Evolutionary conservation across 2,113 vertebrate species (phyloP).

Genomic region (Labeo rohita): DNA sequence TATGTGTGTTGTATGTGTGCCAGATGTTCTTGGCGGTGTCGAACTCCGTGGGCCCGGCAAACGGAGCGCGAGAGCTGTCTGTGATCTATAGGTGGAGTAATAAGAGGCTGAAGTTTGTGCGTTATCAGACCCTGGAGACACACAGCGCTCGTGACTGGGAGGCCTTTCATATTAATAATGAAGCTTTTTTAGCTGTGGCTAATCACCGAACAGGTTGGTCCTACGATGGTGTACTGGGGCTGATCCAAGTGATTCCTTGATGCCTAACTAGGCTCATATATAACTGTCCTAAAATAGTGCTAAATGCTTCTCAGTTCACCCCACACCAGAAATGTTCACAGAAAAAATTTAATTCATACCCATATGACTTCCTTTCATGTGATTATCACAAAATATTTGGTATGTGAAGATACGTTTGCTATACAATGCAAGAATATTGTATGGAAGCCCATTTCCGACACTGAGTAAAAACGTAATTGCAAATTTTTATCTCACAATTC

Average conservation of each 20-base stretch:
- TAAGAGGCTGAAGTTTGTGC: slow-evolving; percentile 81
- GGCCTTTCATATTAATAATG: slow-evolving; percentile 85
- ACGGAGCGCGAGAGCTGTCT: slow-evolving; percentile 80
- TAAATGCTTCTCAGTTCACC: background rate
- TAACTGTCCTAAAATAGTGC: background rate
- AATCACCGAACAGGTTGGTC: slow-evolving; percentile 92
- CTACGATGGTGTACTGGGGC: background rate
- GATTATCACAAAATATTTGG: too few relatives aligned
- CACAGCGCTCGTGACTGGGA: slow-evolving; percentile 94
- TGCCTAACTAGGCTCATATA: background rate
- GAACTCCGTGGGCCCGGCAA: slow-evolving; percentile 78
- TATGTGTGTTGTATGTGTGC: slow-evolving; percentile 48
- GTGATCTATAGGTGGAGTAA: slow-evolving; percentile 94
- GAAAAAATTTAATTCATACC: too few relatives aligned
- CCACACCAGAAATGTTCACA: too few relatives aligned
- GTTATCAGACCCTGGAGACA: slow-evolving; percentile 85
- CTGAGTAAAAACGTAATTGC: too few relatives aligned
- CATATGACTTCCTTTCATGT: too few relatives aligned
- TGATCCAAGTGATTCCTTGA: background rate
- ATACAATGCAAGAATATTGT: too few relatives aligned
- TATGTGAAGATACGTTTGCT: too few relatives aligned
- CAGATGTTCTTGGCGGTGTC: slow-evolving; percentile 91
- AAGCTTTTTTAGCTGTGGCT: slow-evolving; percentile 90
- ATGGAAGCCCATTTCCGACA: too few relatives aligned
- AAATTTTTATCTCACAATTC: too few relatives aligned